Evolutionary conservation across 2,888 invertebrate genomes (phyloP), one percentile per base, ranked within the genome.

Genomic region (Drosophila glabriapex): DNA sequence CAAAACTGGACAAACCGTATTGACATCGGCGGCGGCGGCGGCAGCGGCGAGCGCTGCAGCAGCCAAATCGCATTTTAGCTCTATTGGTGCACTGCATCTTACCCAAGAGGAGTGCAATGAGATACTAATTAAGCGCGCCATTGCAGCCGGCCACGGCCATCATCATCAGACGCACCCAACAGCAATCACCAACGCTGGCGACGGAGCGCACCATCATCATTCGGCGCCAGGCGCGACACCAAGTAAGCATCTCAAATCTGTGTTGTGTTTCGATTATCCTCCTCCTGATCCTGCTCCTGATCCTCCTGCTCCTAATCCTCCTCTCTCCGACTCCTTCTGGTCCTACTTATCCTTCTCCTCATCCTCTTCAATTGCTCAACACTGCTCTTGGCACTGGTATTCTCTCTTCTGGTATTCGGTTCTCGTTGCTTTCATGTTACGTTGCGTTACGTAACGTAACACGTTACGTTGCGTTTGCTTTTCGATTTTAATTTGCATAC

Each of bases 21-120:
- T 94, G 72, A 93, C 93, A 62, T 82, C 93, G 70, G 71, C 68
- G 41, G 90, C 46, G 46, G 46, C 46, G 22, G 46, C 25, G 71
- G 93, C 93, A 62, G 81, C 93, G 68, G 71, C 68, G 60, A 90
- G 91, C 39, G 84, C 92, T 59, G 84, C 90, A 55, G 89, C 89
- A 71, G 91, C 92, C 64, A 93, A 93, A 77, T 93, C 93, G 77
- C 95, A 96, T 78, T 96, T 96, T 91, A 95, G 96, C 74, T 96
- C 96, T 5, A 94, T 96, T 62, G 96, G 96, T 54, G 96, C 96
- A 10, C 94, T 96, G 76, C 96, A 96, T 91, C 93, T 96, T 25
- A 96, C 96, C 0, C 96, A 96, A 2, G 96, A 96, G 92, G 96
- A 96, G 94, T 96, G 96, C 94, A 96, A 96, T 93, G 96, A 96